Percentiles rank a stretch among this genome's conserved stretches.
phyloP scores from a whole-genome alignment of 2,888 invertebrate species.

The Lepidocyrtoides sp. region DNA sequence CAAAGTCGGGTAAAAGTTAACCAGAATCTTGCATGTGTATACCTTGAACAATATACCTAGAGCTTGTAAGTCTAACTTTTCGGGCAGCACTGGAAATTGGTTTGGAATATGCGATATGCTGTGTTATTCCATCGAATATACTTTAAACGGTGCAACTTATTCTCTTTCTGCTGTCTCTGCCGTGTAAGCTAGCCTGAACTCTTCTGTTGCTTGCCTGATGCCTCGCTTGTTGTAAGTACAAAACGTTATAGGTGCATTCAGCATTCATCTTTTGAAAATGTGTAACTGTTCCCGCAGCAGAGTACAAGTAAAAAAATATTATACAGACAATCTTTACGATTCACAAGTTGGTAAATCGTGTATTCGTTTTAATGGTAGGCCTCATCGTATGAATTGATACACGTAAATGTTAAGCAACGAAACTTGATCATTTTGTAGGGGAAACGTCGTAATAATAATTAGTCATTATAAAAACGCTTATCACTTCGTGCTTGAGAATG shows the following conservation, averaged over 20 bases:
- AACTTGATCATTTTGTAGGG: not conserved
- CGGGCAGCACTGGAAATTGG: too few species aligned
- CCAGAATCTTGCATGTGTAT: not conserved
- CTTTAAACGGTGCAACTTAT: not conserved
- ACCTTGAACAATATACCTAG: not conserved
- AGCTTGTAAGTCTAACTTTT: not conserved
- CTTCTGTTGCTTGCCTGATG: slow-evolving; percentile 1
- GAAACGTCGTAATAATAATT: slow-evolving; percentile 14
- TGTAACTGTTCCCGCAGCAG: too few species aligned
- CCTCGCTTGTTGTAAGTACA: too few species aligned
- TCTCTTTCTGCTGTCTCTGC: not conserved
- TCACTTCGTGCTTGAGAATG: slow-evolving; percentile 2
- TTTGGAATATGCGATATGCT: not conserved
- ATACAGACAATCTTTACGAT: not conserved
- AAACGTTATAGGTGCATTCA: too few species aligned
- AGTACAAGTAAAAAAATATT: not conserved
- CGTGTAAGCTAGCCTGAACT: not conserved
- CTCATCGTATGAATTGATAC: not conserved
- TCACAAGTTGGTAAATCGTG: too few species aligned
- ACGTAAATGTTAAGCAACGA: not conserved
- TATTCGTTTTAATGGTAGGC: not conserved
- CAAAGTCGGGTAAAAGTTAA: not conserved
- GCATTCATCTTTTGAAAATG: too few species aligned
- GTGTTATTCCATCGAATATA: not conserved
- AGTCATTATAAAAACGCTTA: not conserved